Conservation (phyloP, 2,888 invertebrate genomes). For the Chymomyza amoena region DNA sequence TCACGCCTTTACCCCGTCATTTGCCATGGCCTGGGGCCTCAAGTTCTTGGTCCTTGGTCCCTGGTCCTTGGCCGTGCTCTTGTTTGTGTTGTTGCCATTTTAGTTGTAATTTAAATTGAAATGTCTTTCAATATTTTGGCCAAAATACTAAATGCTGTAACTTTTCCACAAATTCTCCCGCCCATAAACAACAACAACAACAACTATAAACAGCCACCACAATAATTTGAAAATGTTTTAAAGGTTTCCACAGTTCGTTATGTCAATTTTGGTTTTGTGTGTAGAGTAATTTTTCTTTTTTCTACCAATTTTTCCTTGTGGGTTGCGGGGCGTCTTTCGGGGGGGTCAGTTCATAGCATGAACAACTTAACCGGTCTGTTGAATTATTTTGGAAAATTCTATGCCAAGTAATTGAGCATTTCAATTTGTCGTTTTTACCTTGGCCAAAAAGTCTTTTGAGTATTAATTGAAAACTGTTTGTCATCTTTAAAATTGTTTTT, state of each 20-base stretch:
- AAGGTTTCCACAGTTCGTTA: background rate
- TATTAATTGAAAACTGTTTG: constrained; percentile 27
- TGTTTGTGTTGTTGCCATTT: constrained; percentile 13
- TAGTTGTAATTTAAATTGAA: constrained; percentile 66
- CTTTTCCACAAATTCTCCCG: background rate
- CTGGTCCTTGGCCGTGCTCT: background rate
- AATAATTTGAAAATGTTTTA: constrained; percentile 15
- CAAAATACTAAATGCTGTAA: background rate
- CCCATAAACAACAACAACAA: constrained; percentile 10
- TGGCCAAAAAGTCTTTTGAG: constrained; percentile 1
- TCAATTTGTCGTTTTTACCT: constrained; percentile 17
- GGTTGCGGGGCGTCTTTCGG: background rate
- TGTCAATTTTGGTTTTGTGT: background rate
- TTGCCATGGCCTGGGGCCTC: background rate
- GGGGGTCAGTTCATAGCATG: background rate
- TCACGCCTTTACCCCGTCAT: background rate
- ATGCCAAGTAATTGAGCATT: constrained; percentile 22
- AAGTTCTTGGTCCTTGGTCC: no score
- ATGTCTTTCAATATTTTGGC: constrained; percentile 51
- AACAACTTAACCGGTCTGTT: background rate
- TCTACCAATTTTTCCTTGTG: background rate
- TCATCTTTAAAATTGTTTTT: constrained; percentile 9
- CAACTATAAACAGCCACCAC: background rate
- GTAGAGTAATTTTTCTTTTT: background rate
- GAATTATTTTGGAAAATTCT: background rate